Base-by-base conservation (phyloP, 2,797 vertebrate species). In the Pipistrellus nathusii region DNA sequence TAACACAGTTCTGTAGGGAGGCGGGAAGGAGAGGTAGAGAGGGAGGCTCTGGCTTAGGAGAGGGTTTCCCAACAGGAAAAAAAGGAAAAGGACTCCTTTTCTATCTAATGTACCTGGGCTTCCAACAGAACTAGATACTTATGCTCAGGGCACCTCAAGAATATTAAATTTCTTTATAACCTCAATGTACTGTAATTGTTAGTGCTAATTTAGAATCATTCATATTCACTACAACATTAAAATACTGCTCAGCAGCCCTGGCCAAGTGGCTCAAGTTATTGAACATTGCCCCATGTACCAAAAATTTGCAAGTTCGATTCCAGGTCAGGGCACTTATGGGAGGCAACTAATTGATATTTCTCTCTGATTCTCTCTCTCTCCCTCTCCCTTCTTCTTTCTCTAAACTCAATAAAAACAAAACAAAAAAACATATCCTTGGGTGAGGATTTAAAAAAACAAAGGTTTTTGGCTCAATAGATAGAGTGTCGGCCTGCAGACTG, bases 51-150 rank as follows among this genome's bases (percentile, higher is more conserved):
- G 38, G 13, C 30, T 32, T 80, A 27, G 25, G 76, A 80, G 15
- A 91, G 27, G 21, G 12, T 55, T 84, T 92, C 66, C 53, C 69
- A 72, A 80, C 35, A 92, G 72, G 38, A 86, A 94, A 46, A 14
- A 14, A 89, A 77, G 30, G 30, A 84, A 93, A 73, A 72, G 69
- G 55, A 38, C n/a, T 86, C 55, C 71, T 64, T 57, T 94, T 85
- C 66, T 51, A 0, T 48, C 64, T 46, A 9, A 25, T 44, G 7
- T 77, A 35, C 46, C 27, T 91, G 46, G 30, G 51, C 77, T 88
- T 95, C 84, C 68, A 87, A 32, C 48, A 88, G 21, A 88, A n/a
- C 62, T 86, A 21, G 30, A 15, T 83, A 15, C 32, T 80, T 96
- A 48, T 84, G 30, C 51, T 85, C 73, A 44, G 32, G 18, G 12